Percentiles rank a stretch among this genome's conserved stretches.
Conservation (phyloP, 2,797 vertebrate genomes). For the Poliocrania exsul region DNA sequence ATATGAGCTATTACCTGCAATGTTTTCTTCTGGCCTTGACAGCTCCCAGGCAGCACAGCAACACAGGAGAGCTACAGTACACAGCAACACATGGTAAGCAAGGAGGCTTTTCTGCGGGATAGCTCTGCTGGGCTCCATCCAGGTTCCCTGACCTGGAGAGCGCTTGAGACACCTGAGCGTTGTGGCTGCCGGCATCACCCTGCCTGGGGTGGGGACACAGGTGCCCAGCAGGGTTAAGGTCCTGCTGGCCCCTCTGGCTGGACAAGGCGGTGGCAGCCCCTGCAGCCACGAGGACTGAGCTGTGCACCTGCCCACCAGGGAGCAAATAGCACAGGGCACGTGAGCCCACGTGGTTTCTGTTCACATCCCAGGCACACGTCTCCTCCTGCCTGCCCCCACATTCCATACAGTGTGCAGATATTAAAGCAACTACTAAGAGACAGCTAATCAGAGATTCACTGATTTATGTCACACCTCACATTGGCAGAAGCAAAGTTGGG, state of each 20-base stretch:
- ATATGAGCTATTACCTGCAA: background rate
- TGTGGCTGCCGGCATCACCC: accelerated
- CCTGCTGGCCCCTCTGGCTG: accelerated
- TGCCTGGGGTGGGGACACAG: background rate
- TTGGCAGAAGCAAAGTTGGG: background rate
- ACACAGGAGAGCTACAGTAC: background rate
- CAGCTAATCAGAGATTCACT: background rate
- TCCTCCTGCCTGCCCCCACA: background rate
- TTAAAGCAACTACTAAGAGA: background rate
- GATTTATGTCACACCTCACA: background rate
- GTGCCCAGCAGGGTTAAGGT: accelerated
- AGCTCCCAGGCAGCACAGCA: background rate
- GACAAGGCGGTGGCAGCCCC: accelerated
- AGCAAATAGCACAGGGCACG: background rate
- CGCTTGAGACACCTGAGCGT: accelerated
- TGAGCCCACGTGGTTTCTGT: background rate
- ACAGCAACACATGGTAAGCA: accelerated
- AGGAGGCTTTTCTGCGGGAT: background rate
- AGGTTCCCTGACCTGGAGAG: background rate
- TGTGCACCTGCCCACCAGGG: background rate
- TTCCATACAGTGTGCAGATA: accelerated
- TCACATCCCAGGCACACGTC: background rate
- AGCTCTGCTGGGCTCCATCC: background rate
- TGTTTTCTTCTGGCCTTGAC: background rate
- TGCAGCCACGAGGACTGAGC: accelerated